Evolutionary conservation across 2,888 invertebrate genomes (phyloP), one percentile per base, ranked within the genome.

Genomic region (Drosophila kuntzei): DNA sequence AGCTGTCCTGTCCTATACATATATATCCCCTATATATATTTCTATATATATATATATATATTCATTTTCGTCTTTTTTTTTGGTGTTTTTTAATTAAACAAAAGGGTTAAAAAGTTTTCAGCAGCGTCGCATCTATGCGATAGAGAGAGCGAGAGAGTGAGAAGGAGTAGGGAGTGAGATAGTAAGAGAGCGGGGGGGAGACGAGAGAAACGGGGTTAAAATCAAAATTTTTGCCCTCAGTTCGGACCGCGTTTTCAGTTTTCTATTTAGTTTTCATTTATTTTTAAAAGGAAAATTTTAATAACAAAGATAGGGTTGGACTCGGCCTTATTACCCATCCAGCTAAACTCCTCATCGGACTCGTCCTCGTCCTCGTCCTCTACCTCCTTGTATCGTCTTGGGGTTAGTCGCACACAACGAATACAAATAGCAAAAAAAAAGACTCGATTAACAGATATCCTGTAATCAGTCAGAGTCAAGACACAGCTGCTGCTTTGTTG

Each of bases 231-330:
- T 79, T 84, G 64, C 63, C 69, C 84, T 74, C 64, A 69, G 62
- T 53, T 62, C 20, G 54, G 39, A 20, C 47, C 46, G 58, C 54
- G 47, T 73, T 73, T 72, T 63, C 67, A 69, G 68, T 83, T 80
- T 85, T 86, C 81, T 84, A 88, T 88, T 86, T 85, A 77, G 89
- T 88, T 84, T 88, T 80, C 87, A 86, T 83, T 88, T 88, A 86
- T 79, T 82, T 87, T 79, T 68, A 86, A 88, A 84, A 82, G 83
- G 71, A 80, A 88, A 80, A 72, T 69, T 85, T 85, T 82, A 83
- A 85, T 82, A 87, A 82, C 82, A 74, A 62, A 66, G 75, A 81
- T 78, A 85, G 84, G 76, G 82, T 81, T 76, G 87, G 68, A 59
- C 62, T 60, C 29, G 37, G 44, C 39, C 62, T 43, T 39, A 61